Evolutionary conservation across 2,113 vertebrate species (phyloP), one percentile per base, ranked within the genome.

Genomic region (Ailuropoda melanoleuca): DNA sequence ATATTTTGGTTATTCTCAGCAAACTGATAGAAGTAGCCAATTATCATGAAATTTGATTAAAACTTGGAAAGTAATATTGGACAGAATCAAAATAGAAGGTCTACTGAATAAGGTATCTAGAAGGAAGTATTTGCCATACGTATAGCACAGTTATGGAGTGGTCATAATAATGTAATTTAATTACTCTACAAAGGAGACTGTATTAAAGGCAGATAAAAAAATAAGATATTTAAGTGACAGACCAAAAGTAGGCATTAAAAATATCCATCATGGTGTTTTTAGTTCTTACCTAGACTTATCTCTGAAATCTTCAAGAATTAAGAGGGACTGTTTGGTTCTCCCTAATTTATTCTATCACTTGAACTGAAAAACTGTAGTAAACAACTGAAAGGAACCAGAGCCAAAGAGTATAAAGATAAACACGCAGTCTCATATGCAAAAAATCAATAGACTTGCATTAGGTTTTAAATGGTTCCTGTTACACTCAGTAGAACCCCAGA

Each of bases 341-440:
- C 4, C 4, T 80, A 56, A 74, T 50, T 93, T 83, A 91, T 60
- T 21, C n/a, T 66, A 81, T n/a, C 19, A 53, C 15, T 60, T 96
- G 3, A 92, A 60, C 34, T 96, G 15, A 21, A 92, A 97, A 93
- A 60, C 24, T 50, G 3, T 75, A 46, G 19, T 64, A 37, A 94
- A 86, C 2, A 86, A 21, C n/a, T 19, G 3, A 64, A 93, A 94
- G 23, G 12, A 93, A 26, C 1, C 18, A 86, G 72, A 94, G 50
- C 3, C 43, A 89, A 48, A 83, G 24, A 78, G 1, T 46, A 34
- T 48, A 17, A 77, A 50, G 64, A 96, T 9, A 88, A 97, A 68
- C 24, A 92, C 78, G 6, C 24, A 97, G 48, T 83, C n/a, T 95
- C 39, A 26, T 78, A 10, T 88, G 93, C 46, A 55, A n/a, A 96